These are phyloP conservation scores for Erpobdella octoculata DNA, from an alignment of 2,888 invertebrate species.

Conservation along the genomic window DNA sequence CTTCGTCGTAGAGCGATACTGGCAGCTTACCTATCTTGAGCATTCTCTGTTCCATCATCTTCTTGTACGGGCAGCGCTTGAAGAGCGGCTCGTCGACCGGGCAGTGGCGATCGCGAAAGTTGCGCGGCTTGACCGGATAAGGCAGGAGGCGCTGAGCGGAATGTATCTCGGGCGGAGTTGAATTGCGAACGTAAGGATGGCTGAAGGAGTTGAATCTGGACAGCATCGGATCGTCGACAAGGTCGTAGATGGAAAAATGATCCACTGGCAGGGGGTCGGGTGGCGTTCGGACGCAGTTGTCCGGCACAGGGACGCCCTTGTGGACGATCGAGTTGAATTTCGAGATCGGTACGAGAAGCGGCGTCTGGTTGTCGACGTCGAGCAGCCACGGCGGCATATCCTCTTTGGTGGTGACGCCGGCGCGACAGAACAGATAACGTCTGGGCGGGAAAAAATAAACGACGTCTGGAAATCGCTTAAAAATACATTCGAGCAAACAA, in stretches of 20 bases:
- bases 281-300: constrained; percentile 24
- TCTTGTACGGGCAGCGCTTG: constrained; percentile 12
- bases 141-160: neutral
- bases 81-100: neutral
- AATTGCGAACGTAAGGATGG: constrained; percentile 4
- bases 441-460: neutral
- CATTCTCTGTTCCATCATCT: neutral
- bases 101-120: constrained; percentile 11
- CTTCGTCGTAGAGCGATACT: neutral
- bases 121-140: neutral
- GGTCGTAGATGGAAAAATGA: constrained; percentile 18
- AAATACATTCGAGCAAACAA: too few species aligned
- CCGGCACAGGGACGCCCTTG: neutral
- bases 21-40: too few species aligned
- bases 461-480: too few species aligned
- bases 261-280: constrained; percentile 4
- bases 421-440: constrained; percentile 6
- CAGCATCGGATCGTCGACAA: constrained; percentile 23
- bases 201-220: constrained; percentile 22
- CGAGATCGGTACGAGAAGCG: constrained; percentile 6
- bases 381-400: constrained; percentile 15
- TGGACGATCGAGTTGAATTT: neutral
- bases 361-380: constrained; percentile 12
- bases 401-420: neutral
- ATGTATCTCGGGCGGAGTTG: constrained; percentile 7